Conservation (phyloP, 2,113 vertebrate species). For the Mobula birostris region DNA sequence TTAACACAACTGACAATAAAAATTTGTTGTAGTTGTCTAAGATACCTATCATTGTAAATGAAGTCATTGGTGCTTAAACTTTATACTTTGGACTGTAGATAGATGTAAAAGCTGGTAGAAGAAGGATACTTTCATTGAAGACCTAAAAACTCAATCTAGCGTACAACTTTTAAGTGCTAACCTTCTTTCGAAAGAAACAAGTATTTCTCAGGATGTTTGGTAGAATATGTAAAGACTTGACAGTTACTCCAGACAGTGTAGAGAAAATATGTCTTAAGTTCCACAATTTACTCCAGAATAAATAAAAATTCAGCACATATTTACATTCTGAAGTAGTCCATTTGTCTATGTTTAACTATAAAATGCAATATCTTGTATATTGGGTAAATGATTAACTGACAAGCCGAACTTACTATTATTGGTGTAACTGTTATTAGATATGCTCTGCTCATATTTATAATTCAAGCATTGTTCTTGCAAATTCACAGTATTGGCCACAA, state of each 20-base stretch:
- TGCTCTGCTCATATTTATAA: neutral
- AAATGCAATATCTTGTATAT: neutral
- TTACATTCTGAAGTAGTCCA: neutral
- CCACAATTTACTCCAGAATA: neutral
- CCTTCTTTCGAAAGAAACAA: neutral
- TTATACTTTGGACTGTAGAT: constrained; percentile 15
- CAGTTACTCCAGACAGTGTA: neutral
- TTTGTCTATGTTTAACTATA: constrained; percentile 7
- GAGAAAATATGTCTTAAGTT: neutral
- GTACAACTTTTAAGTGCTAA: neutral
- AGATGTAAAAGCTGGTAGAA: neutral
- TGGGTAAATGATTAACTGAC: constrained; percentile 20
- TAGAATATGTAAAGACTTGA: neutral
- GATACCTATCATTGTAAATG: constrained; percentile 1
- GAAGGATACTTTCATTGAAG: neutral
- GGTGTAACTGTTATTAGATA: neutral
- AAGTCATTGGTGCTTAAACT: constrained; percentile 11
- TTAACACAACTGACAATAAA: constrained; percentile 17
- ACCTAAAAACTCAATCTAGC: neutral
- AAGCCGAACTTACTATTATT: neutral
- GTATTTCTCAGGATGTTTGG: neutral
- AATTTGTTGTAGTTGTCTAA: neutral
- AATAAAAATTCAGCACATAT: neutral
- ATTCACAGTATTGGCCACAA: too few species aligned
- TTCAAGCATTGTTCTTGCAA: neutral